phyloP scores from a whole-genome alignment of 1,140 invertebrate genomes.

The Chelonus insularis region DNA sequence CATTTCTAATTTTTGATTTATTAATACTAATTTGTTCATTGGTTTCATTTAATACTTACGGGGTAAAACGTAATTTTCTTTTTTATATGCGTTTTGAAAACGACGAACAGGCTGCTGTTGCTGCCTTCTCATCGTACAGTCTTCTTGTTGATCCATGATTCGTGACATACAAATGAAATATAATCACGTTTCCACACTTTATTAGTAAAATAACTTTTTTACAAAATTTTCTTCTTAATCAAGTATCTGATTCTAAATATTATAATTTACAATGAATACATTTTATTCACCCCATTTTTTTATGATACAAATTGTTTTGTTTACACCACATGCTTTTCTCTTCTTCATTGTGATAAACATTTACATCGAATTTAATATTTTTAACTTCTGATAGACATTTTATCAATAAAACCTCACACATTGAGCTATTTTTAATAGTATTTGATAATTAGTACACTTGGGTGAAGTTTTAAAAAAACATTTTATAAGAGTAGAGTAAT shows the following conservation, averaged over 20 bases:
- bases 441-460: background rate
- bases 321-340: conserved; percentile 25
- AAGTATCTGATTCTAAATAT: too few species aligned
- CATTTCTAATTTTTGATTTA: too few species aligned
- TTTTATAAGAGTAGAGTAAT: background rate
- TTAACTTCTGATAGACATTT: too few species aligned
- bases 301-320: too few species aligned
- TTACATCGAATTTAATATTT: conserved; percentile 13
- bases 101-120: conserved; percentile 47
- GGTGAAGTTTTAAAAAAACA: too few species aligned
- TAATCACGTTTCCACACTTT: background rate
- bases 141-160: conserved; percentile 56
- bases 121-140: conserved; percentile 43
- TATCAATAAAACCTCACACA: too few species aligned
- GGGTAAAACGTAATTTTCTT: conserved; percentile 41
- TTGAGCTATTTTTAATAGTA: too few species aligned
- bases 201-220: background rate
- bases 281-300: too few species aligned
- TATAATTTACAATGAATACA: too few species aligned
- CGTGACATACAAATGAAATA: too few species aligned
- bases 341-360: conserved; percentile 10
- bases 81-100: conserved; percentile 50
- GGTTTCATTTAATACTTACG: too few species aligned
- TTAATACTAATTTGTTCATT: background rate
- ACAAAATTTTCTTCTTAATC: conserved; percentile 5